phyloP scores from a whole-genome alignment of 1,140 invertebrate species.

The Brachionus asplanchnoidis region DNA sequence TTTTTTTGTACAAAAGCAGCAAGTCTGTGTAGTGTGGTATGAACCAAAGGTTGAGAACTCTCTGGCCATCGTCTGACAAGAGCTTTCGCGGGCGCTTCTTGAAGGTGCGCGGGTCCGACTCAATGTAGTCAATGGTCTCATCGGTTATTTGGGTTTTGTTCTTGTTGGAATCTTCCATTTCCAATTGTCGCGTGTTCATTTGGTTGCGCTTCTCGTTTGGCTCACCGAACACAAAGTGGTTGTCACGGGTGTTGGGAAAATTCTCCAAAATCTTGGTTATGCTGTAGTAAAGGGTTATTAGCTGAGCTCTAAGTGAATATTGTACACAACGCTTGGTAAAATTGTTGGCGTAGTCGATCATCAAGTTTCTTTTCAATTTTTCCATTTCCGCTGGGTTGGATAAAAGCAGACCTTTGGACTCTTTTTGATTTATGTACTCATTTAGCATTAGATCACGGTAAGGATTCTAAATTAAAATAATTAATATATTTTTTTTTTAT shows the following conservation, averaged over 20 bases:
- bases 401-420: slow-evolving; percentile 48
- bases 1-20: slow-evolving; percentile 52
- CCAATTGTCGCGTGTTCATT: slow-evolving; percentile 44
- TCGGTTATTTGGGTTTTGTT: not conserved
- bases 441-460: slow-evolving; percentile 55
- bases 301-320: slow-evolving; percentile 52
- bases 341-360: slow-evolving; percentile 48
- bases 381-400: slow-evolving; percentile 51
- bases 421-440: slow-evolving; percentile 52
- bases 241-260: slow-evolving; percentile 52
- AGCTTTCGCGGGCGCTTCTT: slow-evolving; percentile 51
- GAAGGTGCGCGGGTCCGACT: slow-evolving; percentile 44
- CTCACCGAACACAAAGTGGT: slow-evolving; percentile 47
- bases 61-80: slow-evolving; percentile 50
- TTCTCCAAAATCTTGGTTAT: slow-evolving; percentile 50
- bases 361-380: slow-evolving; percentile 51
- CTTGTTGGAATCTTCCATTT: slow-evolving; percentile 51
- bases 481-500: slow-evolving; percentile 34
- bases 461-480: slow-evolving; percentile 46
- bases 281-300: slow-evolving; percentile 54
- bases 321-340: slow-evolving; percentile 50
- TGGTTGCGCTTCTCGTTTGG: slow-evolving; percentile 51
- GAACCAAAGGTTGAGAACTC: slow-evolving; percentile 56
- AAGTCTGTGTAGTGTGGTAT: slow-evolving; percentile 54
- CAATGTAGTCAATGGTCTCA: not conserved